Evolutionary conservation across 2,888 invertebrate genomes (phyloP), one percentile per base, ranked within the genome.

Genomic region (Andrena bicolor): DNA sequence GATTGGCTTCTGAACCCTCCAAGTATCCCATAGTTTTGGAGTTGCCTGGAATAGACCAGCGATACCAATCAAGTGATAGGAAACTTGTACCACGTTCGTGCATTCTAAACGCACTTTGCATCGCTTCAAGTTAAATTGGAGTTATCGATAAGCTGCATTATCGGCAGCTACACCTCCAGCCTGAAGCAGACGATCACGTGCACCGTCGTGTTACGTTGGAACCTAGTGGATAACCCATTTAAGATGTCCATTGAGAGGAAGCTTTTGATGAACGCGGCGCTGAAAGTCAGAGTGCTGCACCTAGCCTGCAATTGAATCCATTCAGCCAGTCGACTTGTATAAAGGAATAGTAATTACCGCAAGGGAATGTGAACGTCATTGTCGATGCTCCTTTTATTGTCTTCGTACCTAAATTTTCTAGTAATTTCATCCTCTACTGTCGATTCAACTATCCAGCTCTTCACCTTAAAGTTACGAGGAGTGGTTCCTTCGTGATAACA

Each of bases 251-350:
- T 72, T 41, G 72, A 48, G 68, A 66, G 30, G 32, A 30, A 76
- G 64, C 64, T 65, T 65, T 70, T 51, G 64, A 76, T 7, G 28
- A 68, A n/a, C 20, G 7, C 16, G 60, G 2, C 30, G 63, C 35
- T 75, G 35, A 23, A 56, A 69, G 56, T 69, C 56, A 13, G 16
- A 75, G 66, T 8, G n/a, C 28, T n/a, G 23, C 48, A 35, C 49
- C 49, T 6, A 64, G 13, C n/a, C 20, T 70, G 56, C 64, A 69
- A 79, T 76, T 70, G 64, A 69, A 79, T 76, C 41, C 69, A 49
- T 58, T 51, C 28, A 41, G 64, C 56, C 68, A 10, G 30, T 20
- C 10, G 32, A 16, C 16, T 4, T 23, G n/a, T n/a, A 48, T 70
- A 64, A 60, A 51, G 64, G 64, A 49, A 64, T 41, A 64, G 64